Base-by-base conservation (phyloP, 2,797 vertebrate genomes). In the Sebastes hubbsi region DNA sequence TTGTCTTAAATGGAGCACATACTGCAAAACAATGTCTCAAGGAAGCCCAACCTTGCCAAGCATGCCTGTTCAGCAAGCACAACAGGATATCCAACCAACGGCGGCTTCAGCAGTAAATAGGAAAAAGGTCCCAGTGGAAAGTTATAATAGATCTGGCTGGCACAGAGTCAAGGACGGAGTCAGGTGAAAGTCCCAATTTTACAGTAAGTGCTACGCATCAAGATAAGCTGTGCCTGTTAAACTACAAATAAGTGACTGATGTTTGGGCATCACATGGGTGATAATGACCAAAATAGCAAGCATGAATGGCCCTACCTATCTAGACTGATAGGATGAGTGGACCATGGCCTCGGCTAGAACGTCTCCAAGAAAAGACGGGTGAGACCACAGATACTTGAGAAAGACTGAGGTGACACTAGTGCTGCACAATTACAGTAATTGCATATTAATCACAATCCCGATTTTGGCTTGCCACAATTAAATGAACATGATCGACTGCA, bases 51-150 rank as follows among this genome's bases (percentile, higher is more conserved):
- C 22, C 38, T 80, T 8, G 30, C 20, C 30, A 59, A 65, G 18
- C 62, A 59, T 29, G 77, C 38, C 42, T 42, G 60, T 55, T 80
- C 29, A 68, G 72, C 60, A 27, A 78, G 64, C 76, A 83, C 52
- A 82, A 83, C 85, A 74, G 82, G 83, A 84, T 77, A 81, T 83
- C 77, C 71, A 82, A 34, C 46, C 14, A 30, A 69, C 0, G 2
- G 27, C 46, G 14, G 20, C 12, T 58, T 27, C 38, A 64, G 24
- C 56, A 32, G 20, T 7, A 71, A 73, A 74, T 6, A 29, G 32
- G 29, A 64, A 79, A 82, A 69, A 1, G 14, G 13, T 16, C 18
- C 36, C 16, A 60, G n/a, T 60, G 65, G 66, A 85, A 72, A 81
- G 38, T 42, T 72, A 30, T 10, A 42, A 61, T 32, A 62, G 22